Conservation (phyloP, 2,113 vertebrate genomes). For the Tricholaema leucomelas region DNA sequence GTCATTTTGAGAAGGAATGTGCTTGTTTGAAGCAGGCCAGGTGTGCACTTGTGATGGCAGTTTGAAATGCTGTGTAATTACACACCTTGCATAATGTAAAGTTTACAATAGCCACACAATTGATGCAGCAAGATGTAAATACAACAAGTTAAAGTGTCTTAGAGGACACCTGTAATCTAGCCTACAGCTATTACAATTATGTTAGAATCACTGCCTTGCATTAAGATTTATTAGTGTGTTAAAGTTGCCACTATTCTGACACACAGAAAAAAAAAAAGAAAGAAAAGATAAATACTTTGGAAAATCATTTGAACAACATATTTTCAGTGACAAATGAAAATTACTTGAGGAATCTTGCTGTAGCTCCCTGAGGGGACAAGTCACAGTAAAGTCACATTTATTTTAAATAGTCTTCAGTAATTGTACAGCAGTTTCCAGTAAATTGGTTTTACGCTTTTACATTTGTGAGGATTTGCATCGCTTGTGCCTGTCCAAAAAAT, state of each 20-base stretch:
- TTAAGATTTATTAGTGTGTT: conserved; percentile 33
- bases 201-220: conserved; percentile 1
- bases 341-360: not conserved
- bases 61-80: conserved; percentile 56
- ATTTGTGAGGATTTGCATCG: not conserved
- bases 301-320: not conserved
- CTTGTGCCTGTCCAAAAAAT: not conserved
- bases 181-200: conserved; percentile 44
- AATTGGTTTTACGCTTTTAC: not conserved
- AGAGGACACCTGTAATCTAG: conserved; percentile 68
- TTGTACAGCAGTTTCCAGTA: not conserved
- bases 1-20: conserved; percentile 63
- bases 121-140: conserved; percentile 64
- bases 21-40: conserved; percentile 56
- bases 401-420: not conserved
- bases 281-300: not conserved
- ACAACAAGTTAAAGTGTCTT: conserved; percentile 35
- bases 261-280: not conserved
- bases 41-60: conserved; percentile 61
- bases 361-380: not conserved
- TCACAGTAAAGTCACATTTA: not conserved
- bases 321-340: conserved; percentile 9
- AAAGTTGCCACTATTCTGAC: not conserved
- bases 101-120: conserved; percentile 59
- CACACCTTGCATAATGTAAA: conserved; percentile 66